Evolutionary conservation across 2,888 invertebrate genomes (phyloP).

Genomic region (Meta bourneti): DNA sequence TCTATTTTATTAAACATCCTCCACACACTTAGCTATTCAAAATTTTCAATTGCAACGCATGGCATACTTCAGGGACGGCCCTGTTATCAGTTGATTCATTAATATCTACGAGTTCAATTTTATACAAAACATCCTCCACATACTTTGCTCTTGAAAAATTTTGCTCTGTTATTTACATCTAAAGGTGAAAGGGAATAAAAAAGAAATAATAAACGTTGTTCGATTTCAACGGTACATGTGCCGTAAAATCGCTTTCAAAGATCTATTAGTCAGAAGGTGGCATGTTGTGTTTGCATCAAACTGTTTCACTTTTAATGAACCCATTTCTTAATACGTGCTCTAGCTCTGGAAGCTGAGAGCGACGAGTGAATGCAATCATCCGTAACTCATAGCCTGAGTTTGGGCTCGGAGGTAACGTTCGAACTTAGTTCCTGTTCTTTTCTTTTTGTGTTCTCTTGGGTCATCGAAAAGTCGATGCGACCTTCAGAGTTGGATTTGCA

Average conservation of each 20-base stretch:
- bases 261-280: neutral
- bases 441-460: slow-evolving; percentile 19
- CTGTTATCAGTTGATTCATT: too few relatives aligned
- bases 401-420: slow-evolving; percentile 15
- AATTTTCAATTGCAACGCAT: too few relatives aligned
- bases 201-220: neutral
- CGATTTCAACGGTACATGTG: neutral
- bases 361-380: slow-evolving; percentile 7
- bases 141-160: too few relatives aligned
- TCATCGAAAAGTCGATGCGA: neutral
- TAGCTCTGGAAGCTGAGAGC: neutral
- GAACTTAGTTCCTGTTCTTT: slow-evolving; percentile 24
- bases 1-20: too few relatives aligned
- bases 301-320: slow-evolving; percentile 3
- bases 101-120: too few relatives aligned
- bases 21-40: too few relatives aligned
- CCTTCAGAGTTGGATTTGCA: slow-evolving; percentile 3
- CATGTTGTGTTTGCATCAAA: neutral
- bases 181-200: too few relatives aligned
- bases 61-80: too few relatives aligned
- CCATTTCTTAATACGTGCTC: neutral
- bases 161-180: too few relatives aligned
- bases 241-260: neutral
- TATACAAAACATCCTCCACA: too few relatives aligned
- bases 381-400: neutral